A percentile compares a stretch with the other conserved stretches of the same genome.
Conservation (phyloP, 2,797 vertebrate genomes). For the Emydoidea blandingii region DNA sequence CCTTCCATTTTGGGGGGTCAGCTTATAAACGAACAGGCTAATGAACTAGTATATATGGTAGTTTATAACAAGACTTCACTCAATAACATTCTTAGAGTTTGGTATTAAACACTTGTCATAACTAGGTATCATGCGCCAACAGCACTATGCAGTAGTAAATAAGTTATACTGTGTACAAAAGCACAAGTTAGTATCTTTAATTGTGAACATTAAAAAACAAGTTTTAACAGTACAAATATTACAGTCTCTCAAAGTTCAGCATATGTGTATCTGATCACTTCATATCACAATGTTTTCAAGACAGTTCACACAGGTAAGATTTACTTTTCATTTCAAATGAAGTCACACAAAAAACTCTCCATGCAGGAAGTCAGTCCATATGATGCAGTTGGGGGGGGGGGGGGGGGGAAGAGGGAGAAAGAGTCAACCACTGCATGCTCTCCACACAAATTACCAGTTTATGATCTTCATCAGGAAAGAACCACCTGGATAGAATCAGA, state of each 20-base stretch:
- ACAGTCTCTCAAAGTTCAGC: not conserved
- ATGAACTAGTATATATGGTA: no score
- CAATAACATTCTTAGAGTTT: not conserved
- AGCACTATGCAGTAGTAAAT: not conserved
- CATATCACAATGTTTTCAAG: not conserved
- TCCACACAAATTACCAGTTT: conserved; percentile 73
- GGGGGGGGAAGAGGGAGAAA: not conserved
- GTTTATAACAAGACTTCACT: not conserved
- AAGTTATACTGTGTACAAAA: not conserved
- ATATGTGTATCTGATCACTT: not conserved
- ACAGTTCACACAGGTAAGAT: not conserved
- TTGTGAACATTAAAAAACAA: not conserved
- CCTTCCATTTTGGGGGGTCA: no score
- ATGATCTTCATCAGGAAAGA: conserved; percentile 64
- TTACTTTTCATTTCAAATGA: conserved; percentile 56
- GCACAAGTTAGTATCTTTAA: not conserved
- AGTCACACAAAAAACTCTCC: conserved; percentile 13
- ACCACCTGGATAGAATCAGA: conserved; percentile 50
- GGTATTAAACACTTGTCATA: not conserved
- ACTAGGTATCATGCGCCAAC: not conserved
- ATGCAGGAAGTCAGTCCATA: conserved; percentile 58
- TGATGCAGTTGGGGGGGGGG: conserved; percentile 21
- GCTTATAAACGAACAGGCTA: no score
- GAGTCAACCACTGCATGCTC: conserved; percentile 42
- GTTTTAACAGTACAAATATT: not conserved